Evolutionary conservation across 1,140 invertebrate genomes (phyloP), one percentile per base, ranked within the genome.

Genomic region (Helicoverpa armigera): DNA sequence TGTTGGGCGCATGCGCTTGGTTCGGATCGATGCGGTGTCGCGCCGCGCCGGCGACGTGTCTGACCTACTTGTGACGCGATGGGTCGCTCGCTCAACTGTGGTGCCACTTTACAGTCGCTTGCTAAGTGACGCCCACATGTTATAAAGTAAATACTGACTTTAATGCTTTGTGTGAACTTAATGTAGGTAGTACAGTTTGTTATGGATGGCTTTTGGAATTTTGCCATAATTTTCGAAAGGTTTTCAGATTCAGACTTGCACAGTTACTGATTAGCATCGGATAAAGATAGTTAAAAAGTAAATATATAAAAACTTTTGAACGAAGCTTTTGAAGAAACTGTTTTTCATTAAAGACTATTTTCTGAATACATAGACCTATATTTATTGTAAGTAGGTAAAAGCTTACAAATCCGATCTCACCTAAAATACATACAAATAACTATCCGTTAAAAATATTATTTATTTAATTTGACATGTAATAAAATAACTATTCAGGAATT

Each of bases 11-110:
- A 88, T 88, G 91, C 92, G 91, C 86, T 85, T 18, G 16, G 70
- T 16, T 54, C 48, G 80, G 91, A 93, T 93, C 92, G 92, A 92
- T 93, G 86, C 92, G 86, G 4, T 81, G 50, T 69, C 78, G 81
- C 88, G 90, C 86, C 90, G 86, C 83, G 86, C 84, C 85, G 90
- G 85, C 88, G 90, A 91, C 91, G 90, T 86, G 86, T 86, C 82
- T 93, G 92, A 93, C 92, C 92, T 85, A 93, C 51, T 65, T 48
- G 60, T 16, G 60, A 89, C 87, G 86, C 80, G 9, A 43, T 16
- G 14, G 61, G 31, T 43, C 56, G 35, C 35, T 43, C 73, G 58
- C 73, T 63, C 14, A 5, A 63, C 35, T 5, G 63, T 13, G 48
- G 73, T 61, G 73, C 73, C 23, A 54, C 75, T 67, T 67, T 67